Evolutionary conservation across 2,888 invertebrate species (phyloP), one percentile per base, ranked within the genome.

Genomic region (Lathronympha strigana): DNA sequence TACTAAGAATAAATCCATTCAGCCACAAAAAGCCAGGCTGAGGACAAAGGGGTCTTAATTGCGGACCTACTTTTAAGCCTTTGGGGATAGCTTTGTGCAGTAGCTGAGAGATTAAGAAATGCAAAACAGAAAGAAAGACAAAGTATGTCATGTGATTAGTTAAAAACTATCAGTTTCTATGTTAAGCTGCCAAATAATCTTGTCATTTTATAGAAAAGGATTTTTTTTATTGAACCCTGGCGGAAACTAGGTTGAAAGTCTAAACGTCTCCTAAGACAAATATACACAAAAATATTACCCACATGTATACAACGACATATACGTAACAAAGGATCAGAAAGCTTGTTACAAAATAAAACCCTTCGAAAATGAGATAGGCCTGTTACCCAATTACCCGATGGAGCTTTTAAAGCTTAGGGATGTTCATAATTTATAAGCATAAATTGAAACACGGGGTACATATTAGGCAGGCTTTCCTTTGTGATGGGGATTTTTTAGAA

Each of bases 1-100:
- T 61, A 60, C 66, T 61, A 66, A 66, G 61, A 66, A 66, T 66
- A 66, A 61, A 61, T 61, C 61, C 47, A 47, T 64, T 64, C 60
- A 64, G 17, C 23, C 17, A 5, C 21, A 55, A 53, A 53, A 28
- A 5, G 21, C 60, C 15, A 49, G 28, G 47, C 53, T 23, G 38
- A 13, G 43, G 19, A 61, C 66, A 53, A 61, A 61, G 61, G 23
- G 17, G 36, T 40, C 28, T 66, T 66, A 66, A 66, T 66, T 54
- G 60, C 66, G 17, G 38, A 11, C 50, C 38, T 31, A 54, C 58
- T 51, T 19, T 51, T 51, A 45, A 40, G 40, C 19, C 66, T 61
- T 40, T 53, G 38, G 47, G 33, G 17, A 28, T 3, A 4, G 1
- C 13, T 40, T 25, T 28, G 17, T 33, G 13, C 23, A 21, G 17